Percentiles rank a stretch among this genome's conserved stretches.
Evolutionary conservation across 1,140 invertebrate genomes (phyloP).

Genomic region (Aricia agestis): DNA sequence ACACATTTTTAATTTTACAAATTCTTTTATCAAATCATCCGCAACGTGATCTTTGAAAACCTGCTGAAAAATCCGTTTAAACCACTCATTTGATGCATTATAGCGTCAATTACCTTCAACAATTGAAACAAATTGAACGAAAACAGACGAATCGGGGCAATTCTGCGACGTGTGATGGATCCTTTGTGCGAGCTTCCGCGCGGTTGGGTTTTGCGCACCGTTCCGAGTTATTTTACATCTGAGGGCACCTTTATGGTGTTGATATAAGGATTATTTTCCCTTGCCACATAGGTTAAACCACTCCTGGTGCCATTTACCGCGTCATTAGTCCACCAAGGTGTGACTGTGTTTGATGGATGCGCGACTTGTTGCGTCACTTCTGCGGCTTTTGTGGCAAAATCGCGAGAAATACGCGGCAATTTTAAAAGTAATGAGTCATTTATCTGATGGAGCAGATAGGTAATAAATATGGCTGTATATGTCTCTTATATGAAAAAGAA

Average conservation of each 20-base stretch:
- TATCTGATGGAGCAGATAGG: too few relatives aligned
- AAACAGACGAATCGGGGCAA: not conserved
- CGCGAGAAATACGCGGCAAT: conserved; percentile 14
- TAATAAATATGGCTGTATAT: too few relatives aligned
- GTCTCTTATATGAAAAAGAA: too few relatives aligned
- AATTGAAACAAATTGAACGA: conserved; percentile 1
- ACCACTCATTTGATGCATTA: not conserved
- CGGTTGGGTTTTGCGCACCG: not conserved
- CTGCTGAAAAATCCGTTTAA: too few relatives aligned
- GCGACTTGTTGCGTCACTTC: not conserved
- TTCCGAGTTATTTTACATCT: too few relatives aligned
- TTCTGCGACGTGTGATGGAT: not conserved
- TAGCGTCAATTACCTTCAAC: not conserved
- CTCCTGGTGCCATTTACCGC: not conserved
- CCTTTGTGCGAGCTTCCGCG: not conserved
- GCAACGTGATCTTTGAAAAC: too few relatives aligned
- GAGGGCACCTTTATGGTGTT: too few relatives aligned
- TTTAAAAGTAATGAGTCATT: too few relatives aligned
- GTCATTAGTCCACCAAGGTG: not conserved
- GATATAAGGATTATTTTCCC: too few relatives aligned
- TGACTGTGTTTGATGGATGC: conserved; percentile 14
- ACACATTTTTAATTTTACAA: too few relatives aligned
- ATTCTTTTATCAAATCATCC: too few relatives aligned
- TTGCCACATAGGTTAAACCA: too few relatives aligned
- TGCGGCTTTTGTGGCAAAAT: not conserved